Evolutionary conservation across 2,113 vertebrate species (phyloP), one percentile per base, ranked within the genome.

Genomic region (Hippocampus mohnikei): DNA sequence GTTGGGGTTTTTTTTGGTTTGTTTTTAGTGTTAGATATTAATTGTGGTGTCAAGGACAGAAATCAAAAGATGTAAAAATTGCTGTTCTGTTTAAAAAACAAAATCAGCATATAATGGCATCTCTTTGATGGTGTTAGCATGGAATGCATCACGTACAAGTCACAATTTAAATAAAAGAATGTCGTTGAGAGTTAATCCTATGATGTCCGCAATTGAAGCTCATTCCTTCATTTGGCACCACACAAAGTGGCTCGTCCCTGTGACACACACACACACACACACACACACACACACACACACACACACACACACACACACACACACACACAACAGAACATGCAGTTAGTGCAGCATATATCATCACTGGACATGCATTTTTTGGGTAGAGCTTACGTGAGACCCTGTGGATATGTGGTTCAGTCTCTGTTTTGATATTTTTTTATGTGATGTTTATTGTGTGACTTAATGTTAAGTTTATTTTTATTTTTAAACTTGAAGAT

Each of bases 21-120:
- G 21, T 53, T 53, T 55, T 23, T 23, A 55, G 21, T 55, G 58
- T 59, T 59, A 33, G 71, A 71, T 73, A 2, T 20, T 60, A 15
- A 20, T 33, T 50, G 16, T 18, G 46, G 16, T 6, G 5, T 50
- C 46, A 50, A 50, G 18, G 15, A 16, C 15, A 50, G 55, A 5
- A 27, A 58, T 12, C 25, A 27, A 12, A 58, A 56, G 6, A 9
- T 56, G 11, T 44, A 44, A 13, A 44, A 44, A 13, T 44, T 10
- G 6, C 2, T 6, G 33, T 37, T 37, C 33, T 37, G 33, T 37
- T 37, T 15, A 13, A 44, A 44, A 56, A 56, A 56, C 4, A 15
- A 56, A 56, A 56, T 27, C 55, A 7, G 55, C 11, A 58, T 6
- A 7, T 58, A 27, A 50, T 13, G 25, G 12, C 2, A 21, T 55